Conservation (phyloP, 2,888 invertebrate genomes). For the Arctia plantaginis region DNA sequence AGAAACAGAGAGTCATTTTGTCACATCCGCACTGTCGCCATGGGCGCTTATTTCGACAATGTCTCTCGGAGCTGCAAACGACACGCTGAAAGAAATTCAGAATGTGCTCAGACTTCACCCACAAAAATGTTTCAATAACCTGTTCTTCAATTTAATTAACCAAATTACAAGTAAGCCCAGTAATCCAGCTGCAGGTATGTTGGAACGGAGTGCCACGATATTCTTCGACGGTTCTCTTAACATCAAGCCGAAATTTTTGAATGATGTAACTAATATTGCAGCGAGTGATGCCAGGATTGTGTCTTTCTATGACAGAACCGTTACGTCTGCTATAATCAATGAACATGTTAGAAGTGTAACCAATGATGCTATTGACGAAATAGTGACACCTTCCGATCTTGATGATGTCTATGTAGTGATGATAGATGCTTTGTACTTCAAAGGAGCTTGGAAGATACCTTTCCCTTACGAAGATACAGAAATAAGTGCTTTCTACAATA, state of each 20-base stretch:
- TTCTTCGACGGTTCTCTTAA: slow-evolving; percentile 62
- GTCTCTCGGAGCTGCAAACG: slow-evolving; percentile 68
- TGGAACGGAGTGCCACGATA: slow-evolving; percentile 68
- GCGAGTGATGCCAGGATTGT: slow-evolving; percentile 61
- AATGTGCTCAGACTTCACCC: slow-evolving; percentile 63
- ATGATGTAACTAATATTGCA: slow-evolving; percentile 51
- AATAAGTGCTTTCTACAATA: slow-evolving; percentile 66
- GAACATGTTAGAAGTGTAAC: slow-evolving; percentile 66
- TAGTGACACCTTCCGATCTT: slow-evolving; percentile 67
- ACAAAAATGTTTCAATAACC: slow-evolving; percentile 70
- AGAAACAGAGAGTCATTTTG: slow-evolving; percentile 75
- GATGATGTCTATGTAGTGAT: slow-evolving; percentile 61
- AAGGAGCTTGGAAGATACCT: slow-evolving; percentile 68
- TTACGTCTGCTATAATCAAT: slow-evolving; percentile 67
- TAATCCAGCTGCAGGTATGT: slow-evolving; percentile 48
- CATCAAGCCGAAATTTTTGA: slow-evolving; percentile 58
- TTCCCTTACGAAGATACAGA: slow-evolving; percentile 68
- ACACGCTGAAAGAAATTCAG: slow-evolving; percentile 65
- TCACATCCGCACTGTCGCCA: slow-evolving; percentile 70
- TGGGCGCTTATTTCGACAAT: slow-evolving; percentile 71
- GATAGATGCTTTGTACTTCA: slow-evolving; percentile 75
- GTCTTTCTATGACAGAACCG: slow-evolving; percentile 58
- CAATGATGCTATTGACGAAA: slow-evolving; percentile 69
- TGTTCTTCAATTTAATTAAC: slow-evolving; percentile 65
- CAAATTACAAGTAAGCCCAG: slow-evolving; percentile 46